phyloP scores from a whole-genome alignment of 1,140 invertebrate genomes.

The Drosophila navojoa region DNA sequence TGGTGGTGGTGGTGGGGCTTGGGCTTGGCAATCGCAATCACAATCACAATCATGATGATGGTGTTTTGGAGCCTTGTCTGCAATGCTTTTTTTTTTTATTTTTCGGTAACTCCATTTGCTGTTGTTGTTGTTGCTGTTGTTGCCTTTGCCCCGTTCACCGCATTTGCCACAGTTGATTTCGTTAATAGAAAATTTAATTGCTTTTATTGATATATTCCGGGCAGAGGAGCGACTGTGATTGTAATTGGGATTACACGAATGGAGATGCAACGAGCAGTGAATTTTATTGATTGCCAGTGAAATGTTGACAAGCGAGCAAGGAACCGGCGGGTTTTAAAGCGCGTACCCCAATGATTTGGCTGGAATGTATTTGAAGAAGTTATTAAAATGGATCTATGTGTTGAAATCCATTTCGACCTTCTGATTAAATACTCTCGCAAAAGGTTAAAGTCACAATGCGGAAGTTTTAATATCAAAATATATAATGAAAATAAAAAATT shows the following conservation, averaged over 20 bases:
- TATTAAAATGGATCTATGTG: not conserved
- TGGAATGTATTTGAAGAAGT: not conserved
- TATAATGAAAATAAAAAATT: no score
- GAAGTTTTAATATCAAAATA: no score
- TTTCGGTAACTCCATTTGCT: slow-evolving; percentile 19
- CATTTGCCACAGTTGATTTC: slow-evolving; percentile 68
- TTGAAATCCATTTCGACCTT: no score
- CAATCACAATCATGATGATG: slow-evolving; percentile 52
- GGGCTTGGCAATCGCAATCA: slow-evolving; percentile 14
- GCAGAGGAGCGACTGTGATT: slow-evolving; percentile 28
- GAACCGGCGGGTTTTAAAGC: slow-evolving; percentile 22
- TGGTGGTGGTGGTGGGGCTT: not conserved
- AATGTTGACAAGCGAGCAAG: slow-evolving; percentile 12
- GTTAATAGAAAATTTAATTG: slow-evolving; percentile 81
- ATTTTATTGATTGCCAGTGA: slow-evolving; percentile 45
- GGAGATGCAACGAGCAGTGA: slow-evolving; percentile 27
- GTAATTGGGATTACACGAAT: slow-evolving; percentile 46
- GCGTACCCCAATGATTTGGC: not conserved
- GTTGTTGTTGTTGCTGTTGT: not conserved
- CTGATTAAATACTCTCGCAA: no score
- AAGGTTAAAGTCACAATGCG: no score
- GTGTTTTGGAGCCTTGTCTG: slow-evolving; percentile 35
- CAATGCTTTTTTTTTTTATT: slow-evolving; percentile 18
- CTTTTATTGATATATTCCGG: slow-evolving; percentile 68
- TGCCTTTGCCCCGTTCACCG: slow-evolving; percentile 7